Evolutionary conservation across 2,797 vertebrate genomes (phyloP).

Genomic region (Erithacus rubecula): DNA sequence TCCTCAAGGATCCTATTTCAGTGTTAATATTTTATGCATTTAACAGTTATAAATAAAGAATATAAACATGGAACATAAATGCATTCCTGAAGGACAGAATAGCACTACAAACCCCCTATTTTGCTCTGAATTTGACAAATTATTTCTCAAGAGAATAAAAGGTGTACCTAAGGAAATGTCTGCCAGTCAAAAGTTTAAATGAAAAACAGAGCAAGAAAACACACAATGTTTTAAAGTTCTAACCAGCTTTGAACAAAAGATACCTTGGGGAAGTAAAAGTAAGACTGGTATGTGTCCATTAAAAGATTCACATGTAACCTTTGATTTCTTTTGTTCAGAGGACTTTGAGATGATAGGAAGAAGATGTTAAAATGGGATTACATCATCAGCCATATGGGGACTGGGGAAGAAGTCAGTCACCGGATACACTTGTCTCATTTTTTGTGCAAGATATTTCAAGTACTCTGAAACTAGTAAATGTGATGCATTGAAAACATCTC

Average conservation of each 20-base stretch:
- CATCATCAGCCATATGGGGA: neutral
- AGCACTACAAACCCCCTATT: neutral
- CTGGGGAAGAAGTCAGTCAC: neutral
- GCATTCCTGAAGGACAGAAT: conserved; percentile 54
- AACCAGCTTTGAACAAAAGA: neutral
- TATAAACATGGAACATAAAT: conserved; percentile 19
- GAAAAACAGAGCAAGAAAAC: conserved; percentile 29
- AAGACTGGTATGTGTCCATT: neutral
- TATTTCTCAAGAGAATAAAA: conserved; percentile 41
- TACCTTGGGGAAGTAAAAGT: neutral
- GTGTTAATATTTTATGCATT: conserved; percentile 33
- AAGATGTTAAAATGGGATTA: neutral
- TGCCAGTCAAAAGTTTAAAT: conserved; percentile 18
- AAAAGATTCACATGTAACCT: neutral
- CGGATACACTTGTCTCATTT: neutral
- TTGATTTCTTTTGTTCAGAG: neutral
- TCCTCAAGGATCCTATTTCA: conserved; percentile 53
- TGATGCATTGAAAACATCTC: neutral
- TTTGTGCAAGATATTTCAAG: neutral
- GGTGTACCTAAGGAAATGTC: neutral
- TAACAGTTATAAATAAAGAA: conserved; percentile 35
- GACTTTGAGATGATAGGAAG: neutral
- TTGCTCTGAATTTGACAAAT: conserved; percentile 38
- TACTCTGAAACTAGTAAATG: neutral
- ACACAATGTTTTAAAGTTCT: neutral